A percentile compares a stretch with the other conserved stretches of the same genome.
These are phyloP conservation scores for Carollia perspicillata DNA, from an alignment of 2,113 vertebrate genomes.

Conservation along the genomic window DNA sequence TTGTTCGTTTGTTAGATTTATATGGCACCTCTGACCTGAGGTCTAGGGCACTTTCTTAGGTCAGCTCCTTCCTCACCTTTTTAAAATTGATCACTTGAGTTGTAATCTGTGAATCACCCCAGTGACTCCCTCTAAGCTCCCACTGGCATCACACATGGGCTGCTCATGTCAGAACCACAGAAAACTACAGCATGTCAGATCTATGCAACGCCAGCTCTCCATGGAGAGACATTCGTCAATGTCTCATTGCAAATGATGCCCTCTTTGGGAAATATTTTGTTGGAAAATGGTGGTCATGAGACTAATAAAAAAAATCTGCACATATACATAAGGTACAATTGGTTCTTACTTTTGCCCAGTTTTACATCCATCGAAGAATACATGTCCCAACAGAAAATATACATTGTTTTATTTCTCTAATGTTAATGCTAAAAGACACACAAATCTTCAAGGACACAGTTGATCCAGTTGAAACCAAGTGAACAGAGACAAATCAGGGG, in stretches of 20 bases:
- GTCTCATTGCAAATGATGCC: constrained; percentile 78
- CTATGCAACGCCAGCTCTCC: constrained; percentile 81
- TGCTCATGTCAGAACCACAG: constrained; percentile 80
- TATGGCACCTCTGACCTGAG: constrained; percentile 1
- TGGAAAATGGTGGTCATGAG: constrained; percentile 71
- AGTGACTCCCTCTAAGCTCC: constrained; percentile 80
- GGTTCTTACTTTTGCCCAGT: constrained; percentile 28
- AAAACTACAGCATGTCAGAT: constrained; percentile 83
- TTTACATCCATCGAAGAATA: constrained; percentile 42
- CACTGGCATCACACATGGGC: constrained; percentile 75
- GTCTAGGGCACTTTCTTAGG: not conserved
- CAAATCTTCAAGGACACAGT: constrained; percentile 75
- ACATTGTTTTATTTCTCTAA: constrained; percentile 49
- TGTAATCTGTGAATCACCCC: constrained; percentile 80
- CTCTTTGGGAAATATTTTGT: constrained; percentile 80
- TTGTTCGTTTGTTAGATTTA: constrained; percentile 54
- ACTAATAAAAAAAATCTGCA: constrained; percentile 74
- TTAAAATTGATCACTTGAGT: constrained; percentile 50
- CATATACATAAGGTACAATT: constrained; percentile 10
- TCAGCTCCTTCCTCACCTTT: not conserved
- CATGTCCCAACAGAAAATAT: constrained; percentile 47
- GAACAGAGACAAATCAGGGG: constrained; percentile 36
- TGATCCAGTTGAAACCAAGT: constrained; percentile 72
- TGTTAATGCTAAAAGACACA: constrained; percentile 73
- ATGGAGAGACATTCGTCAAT: constrained; percentile 81